Percentiles rank a stretch among this genome's conserved stretches.
Evolutionary conservation across 2,888 invertebrate species (phyloP).

Genomic region (Orthonevra nobilis): DNA sequence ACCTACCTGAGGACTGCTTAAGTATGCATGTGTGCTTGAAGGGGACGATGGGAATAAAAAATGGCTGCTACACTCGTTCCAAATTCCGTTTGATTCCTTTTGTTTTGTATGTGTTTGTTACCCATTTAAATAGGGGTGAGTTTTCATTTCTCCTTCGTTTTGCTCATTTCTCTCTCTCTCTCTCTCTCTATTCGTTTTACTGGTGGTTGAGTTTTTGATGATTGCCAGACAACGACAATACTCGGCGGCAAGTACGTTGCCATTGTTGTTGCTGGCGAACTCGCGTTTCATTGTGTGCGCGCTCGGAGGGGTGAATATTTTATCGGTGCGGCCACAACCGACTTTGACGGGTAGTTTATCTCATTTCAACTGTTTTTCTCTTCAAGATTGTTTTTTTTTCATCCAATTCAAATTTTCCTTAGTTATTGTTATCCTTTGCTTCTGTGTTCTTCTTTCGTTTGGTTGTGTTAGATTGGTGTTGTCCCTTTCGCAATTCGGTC

Average conservation of each 20-base stretch:
- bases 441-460: background rate
- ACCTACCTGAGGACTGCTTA: no score
- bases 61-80: constrained; percentile 51
- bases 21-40: background rate
- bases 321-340: constrained; percentile 7
- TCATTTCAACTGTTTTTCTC: constrained; percentile 57
- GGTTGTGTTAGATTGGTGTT: no score
- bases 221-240: constrained; percentile 47
- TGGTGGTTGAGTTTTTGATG: constrained; percentile 43
- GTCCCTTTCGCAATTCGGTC: constrained; percentile 64
- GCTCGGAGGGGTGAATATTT: constrained; percentile 32
- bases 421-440: background rate
- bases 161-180: background rate
- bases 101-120: background rate
- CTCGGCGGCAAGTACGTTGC: constrained; percentile 17
- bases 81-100: constrained; percentile 21
- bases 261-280: constrained; percentile 31
- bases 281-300: constrained; percentile 35
- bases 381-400: constrained; percentile 42
- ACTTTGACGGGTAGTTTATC: constrained; percentile 42
- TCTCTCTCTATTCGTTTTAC: constrained; percentile 16
- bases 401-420: no score
- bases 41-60: constrained; percentile 51
- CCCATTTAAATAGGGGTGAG: constrained; percentile 21
- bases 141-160: constrained; percentile 19